phyloP scores from a whole-genome alignment of 2,113 vertebrate species.

The Seriola quinqueradiata region DNA sequence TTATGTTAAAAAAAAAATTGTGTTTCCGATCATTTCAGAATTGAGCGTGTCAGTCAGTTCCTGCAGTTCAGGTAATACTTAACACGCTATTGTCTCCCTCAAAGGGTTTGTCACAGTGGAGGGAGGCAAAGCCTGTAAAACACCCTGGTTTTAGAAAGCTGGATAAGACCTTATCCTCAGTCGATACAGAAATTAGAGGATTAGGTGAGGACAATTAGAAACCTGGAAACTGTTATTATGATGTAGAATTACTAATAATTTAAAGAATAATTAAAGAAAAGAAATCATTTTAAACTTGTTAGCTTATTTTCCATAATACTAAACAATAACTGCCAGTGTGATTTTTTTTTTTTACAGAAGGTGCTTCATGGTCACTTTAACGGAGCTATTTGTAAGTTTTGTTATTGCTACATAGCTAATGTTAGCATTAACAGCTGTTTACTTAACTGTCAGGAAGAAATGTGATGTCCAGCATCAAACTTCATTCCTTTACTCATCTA shows the following conservation, averaged over 20 bases:
- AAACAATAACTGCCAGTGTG: no score
- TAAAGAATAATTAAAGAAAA: background rate
- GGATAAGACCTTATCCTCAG: background rate
- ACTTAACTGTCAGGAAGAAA: no score
- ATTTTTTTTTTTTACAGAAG: no score
- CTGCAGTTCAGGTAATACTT: background rate
- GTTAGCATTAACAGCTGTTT: no score
- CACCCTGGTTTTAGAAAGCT: background rate
- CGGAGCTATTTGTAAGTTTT: no score
- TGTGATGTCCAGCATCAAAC: no score
- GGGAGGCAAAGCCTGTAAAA: conserved; percentile 9
- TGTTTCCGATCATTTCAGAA: conserved; percentile 3
- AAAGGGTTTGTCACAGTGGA: conserved; percentile 13
- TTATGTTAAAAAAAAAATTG: background rate
- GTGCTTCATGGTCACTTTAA: no score
- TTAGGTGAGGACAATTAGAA: background rate
- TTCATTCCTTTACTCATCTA: no score
- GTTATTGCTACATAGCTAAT: no score
- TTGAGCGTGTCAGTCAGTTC: background rate
- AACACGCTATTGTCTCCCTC: conserved; percentile 6
- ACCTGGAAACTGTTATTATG: background rate
- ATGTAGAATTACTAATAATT: background rate
- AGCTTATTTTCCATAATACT: no score
- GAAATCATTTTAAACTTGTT: no score
- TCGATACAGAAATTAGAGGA: background rate